Percentiles rank a stretch among this genome's conserved stretches.
These are phyloP conservation scores for Salarias fasciatus DNA, from an alignment of 2,797 vertebrate species.

Conservation along the genomic window DNA sequence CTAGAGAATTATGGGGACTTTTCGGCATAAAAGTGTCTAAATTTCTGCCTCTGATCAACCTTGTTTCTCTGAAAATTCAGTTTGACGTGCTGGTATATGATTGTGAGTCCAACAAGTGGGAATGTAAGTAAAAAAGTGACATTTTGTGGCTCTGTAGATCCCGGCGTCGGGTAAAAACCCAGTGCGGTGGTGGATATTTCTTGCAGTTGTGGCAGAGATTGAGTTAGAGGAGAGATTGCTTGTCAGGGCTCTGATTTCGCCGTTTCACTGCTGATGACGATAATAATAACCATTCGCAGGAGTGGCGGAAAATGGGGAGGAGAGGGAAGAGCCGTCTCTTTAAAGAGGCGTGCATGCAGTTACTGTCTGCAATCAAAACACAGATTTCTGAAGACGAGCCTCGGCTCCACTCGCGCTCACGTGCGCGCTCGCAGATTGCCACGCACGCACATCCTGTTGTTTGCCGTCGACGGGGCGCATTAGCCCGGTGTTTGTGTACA, in stretches of 20 bases:
- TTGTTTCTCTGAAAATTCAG: conserved; percentile 11
- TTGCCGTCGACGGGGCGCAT: conserved; percentile 70
- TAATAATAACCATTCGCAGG: conserved; percentile 82
- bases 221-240: conserved; percentile 73
- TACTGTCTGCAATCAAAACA: conserved; percentile 84
- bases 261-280: conserved; percentile 78
- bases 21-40: no score
- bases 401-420: conserved; percentile 22
- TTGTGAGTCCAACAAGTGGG: not conserved
- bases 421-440: conserved; percentile 51
- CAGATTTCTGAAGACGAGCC: conserved; percentile 62
- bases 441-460: conserved; percentile 74
- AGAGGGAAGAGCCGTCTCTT: conserved; percentile 58
- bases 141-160: not conserved
- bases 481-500: conserved; percentile 77
- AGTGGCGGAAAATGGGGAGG: conserved; percentile 74
- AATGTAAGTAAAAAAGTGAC: not conserved
- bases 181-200: conserved; percentile 32
- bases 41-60: no score
- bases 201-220: conserved; percentile 49
- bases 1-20: no score
- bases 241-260: conserved; percentile 79
- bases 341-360: conserved; percentile 76
- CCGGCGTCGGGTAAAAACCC: no score
- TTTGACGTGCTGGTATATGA: no score